phyloP scores from a whole-genome alignment of 1,140 invertebrate species.

The Microvelia longipes region DNA sequence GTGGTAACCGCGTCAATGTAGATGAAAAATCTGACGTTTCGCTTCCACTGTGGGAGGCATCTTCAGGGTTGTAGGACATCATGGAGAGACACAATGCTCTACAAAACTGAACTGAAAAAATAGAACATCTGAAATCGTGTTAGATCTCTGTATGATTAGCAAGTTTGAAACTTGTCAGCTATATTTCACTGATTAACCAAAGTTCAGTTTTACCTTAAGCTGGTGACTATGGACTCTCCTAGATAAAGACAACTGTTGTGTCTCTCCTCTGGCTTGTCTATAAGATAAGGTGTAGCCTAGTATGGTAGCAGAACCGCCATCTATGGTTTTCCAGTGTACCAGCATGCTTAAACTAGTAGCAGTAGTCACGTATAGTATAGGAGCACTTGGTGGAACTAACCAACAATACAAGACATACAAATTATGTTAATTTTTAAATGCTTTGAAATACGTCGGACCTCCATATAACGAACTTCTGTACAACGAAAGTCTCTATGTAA shows the following conservation, averaged over 20 bases:
- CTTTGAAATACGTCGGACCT: background rate
- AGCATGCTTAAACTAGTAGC: constrained; percentile 52
- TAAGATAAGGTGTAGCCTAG: constrained; percentile 51
- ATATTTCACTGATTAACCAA: background rate
- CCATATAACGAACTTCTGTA: too few relatives aligned
- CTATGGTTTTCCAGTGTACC: constrained; percentile 53
- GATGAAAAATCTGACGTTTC: too few relatives aligned
- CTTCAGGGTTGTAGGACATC: too few relatives aligned
- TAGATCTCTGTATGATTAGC: too few relatives aligned
- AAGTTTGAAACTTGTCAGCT: too few relatives aligned
- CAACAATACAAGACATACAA: constrained; percentile 6
- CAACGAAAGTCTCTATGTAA: too few relatives aligned
- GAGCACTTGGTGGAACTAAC: constrained; percentile 46
- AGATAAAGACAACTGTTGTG: constrained; percentile 46
- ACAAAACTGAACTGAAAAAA: too few relatives aligned
- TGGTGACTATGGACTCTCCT: constrained; percentile 47
- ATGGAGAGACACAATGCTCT: too few relatives aligned
- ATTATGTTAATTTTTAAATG: background rate
- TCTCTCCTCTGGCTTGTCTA: constrained; percentile 39
- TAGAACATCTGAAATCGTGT: too few relatives aligned
- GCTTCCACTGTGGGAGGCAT: too few relatives aligned
- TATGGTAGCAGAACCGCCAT: constrained; percentile 48
- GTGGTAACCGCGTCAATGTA: too few relatives aligned
- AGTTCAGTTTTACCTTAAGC: constrained; percentile 36
- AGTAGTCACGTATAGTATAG: constrained; percentile 51